Evolutionary conservation across 2,113 vertebrate genomes (phyloP), one percentile per base, ranked within the genome.

Genomic region (Cololabis saira): DNA sequence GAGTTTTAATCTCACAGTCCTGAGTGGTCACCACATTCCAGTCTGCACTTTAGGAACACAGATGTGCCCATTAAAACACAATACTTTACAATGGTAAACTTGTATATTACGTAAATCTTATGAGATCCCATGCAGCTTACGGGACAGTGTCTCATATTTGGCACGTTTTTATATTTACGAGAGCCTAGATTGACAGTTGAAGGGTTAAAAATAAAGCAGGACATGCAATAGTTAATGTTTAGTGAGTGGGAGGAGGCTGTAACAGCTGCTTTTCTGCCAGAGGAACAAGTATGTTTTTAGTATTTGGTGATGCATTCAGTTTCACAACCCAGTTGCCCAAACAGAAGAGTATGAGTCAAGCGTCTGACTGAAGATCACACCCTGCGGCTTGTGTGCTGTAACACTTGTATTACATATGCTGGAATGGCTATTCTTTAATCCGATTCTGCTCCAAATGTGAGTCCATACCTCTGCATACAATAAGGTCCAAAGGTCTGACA

Each of bases 21-120:
- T 67, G 54, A 79, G 74, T 63, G 51, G 43, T 79, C 71, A 68
- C 66, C 17, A 61, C 47, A 83, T 81, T 90, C 76, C 76, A 79
- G 5, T 66, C 45, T 10, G 22, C 49, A 65, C 48, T n/a, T 22
- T 33, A 44, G 4, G 43, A 43, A 66, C 22, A 43, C 5, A 43
- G n/a, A 33, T 45, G 14, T 1, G 0, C 16, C 14, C 15, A 58
- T 22, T 22, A 33, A 66, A 14, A 50, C 16, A 16, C 0, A 2
- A 42, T 15, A 43, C 18, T n/a, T 4, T n/a, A 16, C 33, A 37
- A 4, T 7, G 33, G 33, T 37, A 37, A 37, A 37, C 10, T 37
- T 37, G 33, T 37, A 37, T 37, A 37, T 37, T 44, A 13, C 22
- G 24, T 5, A 2, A 22, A 43, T 44, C 19, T 24, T 0, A n/a